Evolutionary conservation across 1,140 invertebrate species (phyloP), one percentile per base, ranked within the genome.

Genomic region (Aporrectodea caliginosa): DNA sequence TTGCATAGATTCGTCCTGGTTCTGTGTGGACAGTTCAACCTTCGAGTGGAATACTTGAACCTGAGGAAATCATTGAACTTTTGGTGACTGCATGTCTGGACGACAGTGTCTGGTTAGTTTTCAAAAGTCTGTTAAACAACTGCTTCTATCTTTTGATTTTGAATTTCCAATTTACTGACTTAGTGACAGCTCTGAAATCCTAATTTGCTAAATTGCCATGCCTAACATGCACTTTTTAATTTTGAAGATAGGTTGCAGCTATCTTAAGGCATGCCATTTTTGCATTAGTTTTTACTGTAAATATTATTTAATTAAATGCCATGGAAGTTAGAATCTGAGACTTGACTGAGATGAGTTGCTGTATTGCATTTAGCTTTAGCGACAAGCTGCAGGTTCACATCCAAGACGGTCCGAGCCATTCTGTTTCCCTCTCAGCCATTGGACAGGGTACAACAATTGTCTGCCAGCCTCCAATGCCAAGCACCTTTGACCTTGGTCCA

Each of bases 401-500:
- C 78, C 27, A 84, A n/a, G 84, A 88, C 76, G 85, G 86, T 73
- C 84, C 84, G 77, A 79, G 84, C 16, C 78, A 85, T 30, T 79
- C 82, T 6, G 85, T 89, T n/a, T 83, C 83, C 35, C 78, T 89
- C 34, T 80, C 79, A 33, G 88, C 85, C 0, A 84, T 85, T 76
- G 88, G 88, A 29, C 82, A 84, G 34, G 88, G 88, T 27, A 88
- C 87, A 12, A 88, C 87, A 22, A 88, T 89, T 70, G 83, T 85
- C 0, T 84, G 85, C 34, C 86, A 88, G 35, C 87, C 88, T 6
- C 84, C 84, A 14, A 84, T 89, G 29, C 82, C 82, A 2, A 78
- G 84, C 33, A 75, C 82, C 0, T 82, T 89, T 27, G 83, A 88
- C 81, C 84, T 89, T 29, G 88, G 88, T 68, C 86, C 87, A 30